A percentile compares a stretch with the other conserved stretches of the same genome.
Conservation (phyloP, 2,113 vertebrate genomes). For the Periophthalmus modestus region DNA sequence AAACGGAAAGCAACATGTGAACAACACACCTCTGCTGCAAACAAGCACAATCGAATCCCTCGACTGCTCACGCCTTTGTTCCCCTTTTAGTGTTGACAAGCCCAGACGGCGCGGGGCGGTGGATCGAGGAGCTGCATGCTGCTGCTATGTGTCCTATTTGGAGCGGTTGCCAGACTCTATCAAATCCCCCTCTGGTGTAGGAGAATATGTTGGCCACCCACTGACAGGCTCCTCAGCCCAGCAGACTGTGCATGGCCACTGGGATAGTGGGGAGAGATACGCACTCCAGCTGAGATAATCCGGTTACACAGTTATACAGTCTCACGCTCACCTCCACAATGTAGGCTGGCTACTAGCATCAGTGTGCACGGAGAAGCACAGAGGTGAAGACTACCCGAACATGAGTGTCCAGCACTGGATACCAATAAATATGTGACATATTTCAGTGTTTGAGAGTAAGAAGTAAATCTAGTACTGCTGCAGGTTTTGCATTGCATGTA, state of each 20-base stretch:
- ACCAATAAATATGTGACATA: too few relatives aligned
- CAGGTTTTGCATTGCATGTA: too few relatives aligned
- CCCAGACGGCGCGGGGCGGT: constrained; percentile 52
- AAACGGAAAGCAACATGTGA: constrained; percentile 37
- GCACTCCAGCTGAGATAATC: constrained; percentile 63
- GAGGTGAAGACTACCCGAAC: background rate
- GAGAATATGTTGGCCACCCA: constrained; percentile 70
- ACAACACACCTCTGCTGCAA: constrained; percentile 46
- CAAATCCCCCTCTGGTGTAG: constrained; percentile 68
- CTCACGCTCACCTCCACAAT: constrained; percentile 55
- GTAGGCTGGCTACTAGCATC: background rate
- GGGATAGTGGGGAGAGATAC: constrained; percentile 64
- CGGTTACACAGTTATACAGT: constrained; percentile 60
- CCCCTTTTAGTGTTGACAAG: constrained; percentile 63
- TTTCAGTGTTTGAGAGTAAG: too few relatives aligned
- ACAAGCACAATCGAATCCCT: constrained; percentile 53
- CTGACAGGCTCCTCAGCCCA: constrained; percentile 66
- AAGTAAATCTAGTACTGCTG: too few relatives aligned
- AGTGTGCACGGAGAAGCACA: background rate
- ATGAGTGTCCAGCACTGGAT: too few relatives aligned
- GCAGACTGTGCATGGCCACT: constrained; percentile 60
- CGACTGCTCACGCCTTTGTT: constrained; percentile 53
- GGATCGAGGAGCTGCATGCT: constrained; percentile 54
- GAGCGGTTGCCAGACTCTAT: constrained; percentile 70
- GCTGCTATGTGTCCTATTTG: constrained; percentile 63